A percentile compares a stretch with the other conserved stretches of the same genome.
phyloP scores from a whole-genome alignment of 2,113 vertebrate species.

The Psephotus haematonotus region DNA sequence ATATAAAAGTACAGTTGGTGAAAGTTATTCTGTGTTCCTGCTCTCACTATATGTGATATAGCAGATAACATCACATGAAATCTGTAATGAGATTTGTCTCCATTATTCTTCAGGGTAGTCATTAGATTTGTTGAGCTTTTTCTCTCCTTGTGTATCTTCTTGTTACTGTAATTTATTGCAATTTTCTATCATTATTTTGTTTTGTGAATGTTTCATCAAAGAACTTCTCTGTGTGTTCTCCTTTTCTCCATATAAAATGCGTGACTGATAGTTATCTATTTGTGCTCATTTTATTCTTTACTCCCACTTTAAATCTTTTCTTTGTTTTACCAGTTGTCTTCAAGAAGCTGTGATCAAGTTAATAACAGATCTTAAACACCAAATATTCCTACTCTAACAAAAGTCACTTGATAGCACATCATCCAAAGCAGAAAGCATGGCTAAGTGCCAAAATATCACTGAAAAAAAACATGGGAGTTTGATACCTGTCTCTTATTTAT shows the following conservation, averaged over 20 bases:
- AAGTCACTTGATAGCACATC: background rate
- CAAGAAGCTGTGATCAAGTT: background rate
- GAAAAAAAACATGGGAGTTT: background rate
- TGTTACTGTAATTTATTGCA: constrained; percentile 15
- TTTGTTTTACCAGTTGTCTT: background rate
- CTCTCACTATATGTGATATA: background rate
- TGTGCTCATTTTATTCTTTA: background rate
- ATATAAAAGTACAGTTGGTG: background rate
- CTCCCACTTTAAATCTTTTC: background rate
- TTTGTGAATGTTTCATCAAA: constrained; percentile 6
- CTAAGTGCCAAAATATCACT: background rate
- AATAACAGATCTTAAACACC: background rate
- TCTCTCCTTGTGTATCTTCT: background rate
- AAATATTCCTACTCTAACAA: background rate
- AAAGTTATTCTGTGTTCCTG: constrained; percentile 25
- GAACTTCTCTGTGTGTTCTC: background rate
- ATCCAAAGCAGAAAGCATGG: background rate
- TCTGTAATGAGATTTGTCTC: constrained; percentile 47
- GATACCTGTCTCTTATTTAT: background rate
- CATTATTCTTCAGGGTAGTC: constrained; percentile 3
- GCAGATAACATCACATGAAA: constrained; percentile 12
- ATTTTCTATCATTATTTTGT: constrained; percentile 13
- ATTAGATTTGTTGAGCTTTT: background rate
- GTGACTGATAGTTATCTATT: background rate
- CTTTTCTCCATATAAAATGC: background rate